Base-by-base conservation (phyloP, 2,797 vertebrate species). In the Aphelocoma californica region DNA sequence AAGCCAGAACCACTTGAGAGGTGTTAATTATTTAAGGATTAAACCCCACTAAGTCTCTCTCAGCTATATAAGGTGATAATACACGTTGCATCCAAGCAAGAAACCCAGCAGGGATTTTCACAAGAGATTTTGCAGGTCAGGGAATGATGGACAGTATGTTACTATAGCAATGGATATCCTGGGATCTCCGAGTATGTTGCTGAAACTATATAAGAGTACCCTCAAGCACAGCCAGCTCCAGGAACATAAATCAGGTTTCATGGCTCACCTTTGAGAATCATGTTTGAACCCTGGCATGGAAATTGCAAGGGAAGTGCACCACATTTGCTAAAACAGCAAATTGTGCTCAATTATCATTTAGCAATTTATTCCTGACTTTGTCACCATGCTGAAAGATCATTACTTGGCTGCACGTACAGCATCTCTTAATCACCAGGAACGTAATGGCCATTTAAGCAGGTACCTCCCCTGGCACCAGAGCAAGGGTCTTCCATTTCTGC, bases 151-250 rank as follows among this genome's bases (percentile, higher is more conserved):
- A 88, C 96, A 96, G 90, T 91, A 61, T 92, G 93, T 96, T 96
- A 97, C 94, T 96, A 97, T 95, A 97, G 96, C 95, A 96, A 95
- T 96, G 69, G 94, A 94, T 94, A 94, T 93, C 94, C 93, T 90
- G 83, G 78, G 95, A 96, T 95, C 93, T 94, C 57, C 28, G 78
- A 87, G 74, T 40, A 72, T 20, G 48, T 88, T 85, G 51, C 77
- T 92, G 88, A 80, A 84, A 66, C 64, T 45, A 26, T 64, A 69
- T 67, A 89, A 45, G 69, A 56, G 88, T 92, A 94, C 20, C 72
- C 75, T 82, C 44, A 54, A 96, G 36, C 71, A 48, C 45, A 85
- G 64, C 32, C 81, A 89, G 47, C 74, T 89, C 60, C 40, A 47
- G 90, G 47, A 85, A 74, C 78, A 48, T 95, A 82, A 93, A 89